Percentiles rank a stretch among this genome's conserved stretches.
These are phyloP conservation scores for Parus major DNA, from an alignment of 2,113 vertebrate genomes.

Conservation along the genomic window DNA sequence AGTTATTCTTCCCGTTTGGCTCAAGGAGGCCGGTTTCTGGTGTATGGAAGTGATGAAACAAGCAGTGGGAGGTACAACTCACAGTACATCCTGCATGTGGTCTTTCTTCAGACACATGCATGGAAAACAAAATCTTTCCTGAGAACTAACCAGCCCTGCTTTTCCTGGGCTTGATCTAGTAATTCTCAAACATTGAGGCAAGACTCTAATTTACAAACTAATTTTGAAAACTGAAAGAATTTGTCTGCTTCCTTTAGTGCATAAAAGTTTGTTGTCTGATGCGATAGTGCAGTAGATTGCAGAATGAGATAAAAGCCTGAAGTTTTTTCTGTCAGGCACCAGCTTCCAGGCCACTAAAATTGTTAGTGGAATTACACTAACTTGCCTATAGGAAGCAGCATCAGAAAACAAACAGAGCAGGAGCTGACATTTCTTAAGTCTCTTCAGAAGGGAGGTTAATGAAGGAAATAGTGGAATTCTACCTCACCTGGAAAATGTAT, in stretches of 20 bases:
- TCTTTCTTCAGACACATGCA: not conserved
- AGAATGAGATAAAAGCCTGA: not conserved
- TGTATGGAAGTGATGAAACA: not conserved
- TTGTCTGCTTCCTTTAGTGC: not conserved
- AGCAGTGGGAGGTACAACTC: not conserved
- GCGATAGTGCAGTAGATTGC: not conserved
- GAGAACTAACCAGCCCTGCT: not conserved
- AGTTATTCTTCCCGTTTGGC: not conserved
- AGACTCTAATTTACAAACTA: not conserved
- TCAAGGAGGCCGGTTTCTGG: not conserved
- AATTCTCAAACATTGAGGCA: not conserved
- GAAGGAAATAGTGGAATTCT: not conserved
- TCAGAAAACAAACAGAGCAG: not conserved
- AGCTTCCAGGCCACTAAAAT: not conserved
- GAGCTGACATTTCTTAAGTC: not conserved
- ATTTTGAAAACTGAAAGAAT: not conserved
- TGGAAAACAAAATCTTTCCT: not conserved
- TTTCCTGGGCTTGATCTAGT: not conserved
- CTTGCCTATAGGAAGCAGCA: not conserved
- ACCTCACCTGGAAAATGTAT: not conserved
- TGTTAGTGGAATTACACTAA: not conserved
- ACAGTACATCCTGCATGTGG: not conserved
- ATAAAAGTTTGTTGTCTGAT: not conserved
- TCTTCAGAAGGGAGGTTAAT: not conserved
- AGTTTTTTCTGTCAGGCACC: not conserved